Evolutionary conservation across 2,797 vertebrate genomes (phyloP), one percentile per base, ranked within the genome.

Genomic region (Macroramphosus scolopax): DNA sequence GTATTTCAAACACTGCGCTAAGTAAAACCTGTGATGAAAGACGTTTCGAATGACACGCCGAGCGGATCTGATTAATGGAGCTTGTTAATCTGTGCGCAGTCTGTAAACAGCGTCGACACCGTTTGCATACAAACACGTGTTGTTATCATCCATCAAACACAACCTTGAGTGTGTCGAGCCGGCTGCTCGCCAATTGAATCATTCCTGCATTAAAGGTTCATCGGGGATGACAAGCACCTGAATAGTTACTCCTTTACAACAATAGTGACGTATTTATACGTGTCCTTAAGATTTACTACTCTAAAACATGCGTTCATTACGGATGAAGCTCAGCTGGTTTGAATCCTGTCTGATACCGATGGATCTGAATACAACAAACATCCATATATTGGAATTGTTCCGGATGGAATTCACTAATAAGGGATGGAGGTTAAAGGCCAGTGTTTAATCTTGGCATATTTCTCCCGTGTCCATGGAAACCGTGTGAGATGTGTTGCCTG

Each of bases 391-490:
- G n/a, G n/a, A n/a, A n/a, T n/a, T n/a, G n/a, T n/a, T n/a, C n/a
- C n/a, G n/a, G n/a, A n/a, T n/a, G n/a, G n/a, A n/a, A n/a, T n/a
- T n/a, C n/a, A n/a, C n/a, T n/a, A n/a, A n/a, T n/a, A n/a, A n/a
- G n/a, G n/a, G n/a, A n/a, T n/a, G n/a, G 47, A 63, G 15, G 26
- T 31, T 56, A 57, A 48, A 55, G 11, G 44, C 17, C 40, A 16
- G 16, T 20, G 24, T 20, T 41, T 26, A 33, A 46, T 43, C 48
- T 37, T 5, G 17, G 55, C 39, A 63, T 59, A 55, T 60, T 68
- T 77, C 43, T 62, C 29, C 54, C n/a, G 78, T 83, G 65, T 63
- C 78, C 75, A 83, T 82, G 79, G 80, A 69, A 82, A 86, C 80
- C 12, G 31, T 59, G 56, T 39, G 35, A 71, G 66, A 70, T 11